Evolutionary conservation across 2,113 vertebrate genomes (phyloP).

Genomic region (Lasiurus cinereus): DNA sequence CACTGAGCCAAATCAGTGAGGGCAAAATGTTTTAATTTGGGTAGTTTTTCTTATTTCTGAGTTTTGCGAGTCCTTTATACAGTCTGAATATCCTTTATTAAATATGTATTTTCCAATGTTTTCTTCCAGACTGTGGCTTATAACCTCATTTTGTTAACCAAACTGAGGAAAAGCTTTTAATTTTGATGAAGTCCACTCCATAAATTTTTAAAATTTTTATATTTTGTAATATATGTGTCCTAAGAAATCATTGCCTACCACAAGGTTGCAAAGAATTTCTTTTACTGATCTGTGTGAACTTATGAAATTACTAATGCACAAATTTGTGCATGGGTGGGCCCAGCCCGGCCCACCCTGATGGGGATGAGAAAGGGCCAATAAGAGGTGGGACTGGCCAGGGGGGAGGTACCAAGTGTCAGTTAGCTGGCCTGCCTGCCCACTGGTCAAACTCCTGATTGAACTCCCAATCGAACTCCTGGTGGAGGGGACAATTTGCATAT

Average conservation of each 20-base stretch:
- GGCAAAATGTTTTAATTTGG: neutral
- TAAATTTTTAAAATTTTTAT: neutral
- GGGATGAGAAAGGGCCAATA: no score
- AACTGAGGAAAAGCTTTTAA: constrained; percentile 17
- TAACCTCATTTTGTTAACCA: neutral
- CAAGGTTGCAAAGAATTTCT: constrained; percentile 16
- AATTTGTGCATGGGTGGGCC: no score
- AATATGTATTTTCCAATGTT: constrained; percentile 34
- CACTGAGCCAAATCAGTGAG: no score
- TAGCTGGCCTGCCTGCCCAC: no score
- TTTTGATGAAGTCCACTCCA: neutral
- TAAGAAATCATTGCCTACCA: neutral
- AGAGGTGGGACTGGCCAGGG: no score
- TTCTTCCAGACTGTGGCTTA: neutral
- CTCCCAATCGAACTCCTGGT: no score
- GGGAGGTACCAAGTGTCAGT: no score
- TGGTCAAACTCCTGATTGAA: no score
- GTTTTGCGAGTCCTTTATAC: neutral
- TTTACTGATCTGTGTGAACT: neutral
- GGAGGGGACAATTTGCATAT: no score
- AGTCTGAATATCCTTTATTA: neutral
- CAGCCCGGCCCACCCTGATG: no score
- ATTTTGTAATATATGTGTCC: neutral
- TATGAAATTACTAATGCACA: neutral
- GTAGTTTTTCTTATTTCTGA: neutral